phyloP scores from a whole-genome alignment of 2,888 invertebrate species.

The Mesorhabditis sp. region DNA sequence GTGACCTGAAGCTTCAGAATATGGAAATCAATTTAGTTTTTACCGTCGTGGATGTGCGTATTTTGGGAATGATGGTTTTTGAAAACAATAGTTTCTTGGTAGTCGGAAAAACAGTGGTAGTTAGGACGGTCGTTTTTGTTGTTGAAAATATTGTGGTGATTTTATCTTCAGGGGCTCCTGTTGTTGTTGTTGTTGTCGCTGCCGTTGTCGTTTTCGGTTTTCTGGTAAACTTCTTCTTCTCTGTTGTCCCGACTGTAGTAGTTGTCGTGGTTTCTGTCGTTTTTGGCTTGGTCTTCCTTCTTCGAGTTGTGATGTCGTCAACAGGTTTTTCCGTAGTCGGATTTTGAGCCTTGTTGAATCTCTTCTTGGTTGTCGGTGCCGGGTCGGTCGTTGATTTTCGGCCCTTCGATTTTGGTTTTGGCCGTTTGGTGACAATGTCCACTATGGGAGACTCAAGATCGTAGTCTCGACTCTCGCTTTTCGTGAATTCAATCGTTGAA shows the following conservation, averaged over 20 bases:
- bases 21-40: neutral
- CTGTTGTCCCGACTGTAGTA: neutral
- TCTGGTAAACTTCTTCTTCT: neutral
- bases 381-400: no score
- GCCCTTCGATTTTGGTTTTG: no score
- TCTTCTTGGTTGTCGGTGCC: no score
- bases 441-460: no score
- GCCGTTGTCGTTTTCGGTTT: neutral
- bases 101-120: neutral
- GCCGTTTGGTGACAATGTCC: no score
- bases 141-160: neutral
- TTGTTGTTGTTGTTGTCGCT: conserved; percentile 4
- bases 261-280: neutral
- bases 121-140: neutral
- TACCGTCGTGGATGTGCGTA: neutral
- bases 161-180: neutral
- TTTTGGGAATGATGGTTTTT: neutral
- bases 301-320: no score
- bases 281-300: neutral
- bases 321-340: no score
- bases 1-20: no score
- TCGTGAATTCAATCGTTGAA: no score
- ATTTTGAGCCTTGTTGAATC: no score
- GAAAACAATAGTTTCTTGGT: neutral
- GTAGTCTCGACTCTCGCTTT: no score